Conservation (phyloP, 1,140 invertebrate genomes). For the Chrysomallon squamiferum region DNA sequence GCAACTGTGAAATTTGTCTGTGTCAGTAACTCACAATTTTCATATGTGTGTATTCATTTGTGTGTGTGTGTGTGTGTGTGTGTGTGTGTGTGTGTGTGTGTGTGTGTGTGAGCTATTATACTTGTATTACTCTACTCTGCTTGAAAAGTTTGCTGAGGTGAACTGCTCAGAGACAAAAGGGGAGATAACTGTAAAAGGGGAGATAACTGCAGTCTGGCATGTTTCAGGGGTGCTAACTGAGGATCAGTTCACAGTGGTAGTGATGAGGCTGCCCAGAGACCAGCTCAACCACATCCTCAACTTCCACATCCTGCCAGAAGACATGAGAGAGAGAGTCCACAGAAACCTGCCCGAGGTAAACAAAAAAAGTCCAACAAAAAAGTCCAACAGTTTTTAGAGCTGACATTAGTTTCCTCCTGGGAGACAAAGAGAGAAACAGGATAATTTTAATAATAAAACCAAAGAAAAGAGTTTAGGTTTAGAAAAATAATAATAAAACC, state of each 20-base stretch:
- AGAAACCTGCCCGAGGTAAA: constrained; percentile 48
- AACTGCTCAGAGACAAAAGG: too few species aligned
- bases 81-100: too few species aligned
- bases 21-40: too few species aligned
- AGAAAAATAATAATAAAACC: constrained; percentile 7
- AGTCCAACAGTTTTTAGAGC: too few species aligned
- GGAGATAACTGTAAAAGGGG: too few species aligned
- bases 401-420: background rate
- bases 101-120: too few species aligned
- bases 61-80: too few species aligned
- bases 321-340: constrained; percentile 49
- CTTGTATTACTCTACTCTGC: too few species aligned
- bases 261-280: constrained; percentile 28
- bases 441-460: background rate
- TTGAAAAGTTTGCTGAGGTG: too few species aligned
- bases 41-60: too few species aligned
- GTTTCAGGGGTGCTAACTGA: constrained; percentile 37
- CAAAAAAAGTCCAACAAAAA: too few species aligned
- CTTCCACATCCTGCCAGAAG: constrained; percentile 48
- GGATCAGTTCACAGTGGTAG: constrained; percentile 31
- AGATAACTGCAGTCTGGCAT: background rate
- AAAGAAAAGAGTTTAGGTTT: constrained; percentile 2
- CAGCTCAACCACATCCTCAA: constrained; percentile 28
- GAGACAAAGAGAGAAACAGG: background rate
- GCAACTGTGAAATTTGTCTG: too few species aligned